Conservation (phyloP, 2,888 invertebrate genomes). For the Ectropis crepuscularia region DNA sequence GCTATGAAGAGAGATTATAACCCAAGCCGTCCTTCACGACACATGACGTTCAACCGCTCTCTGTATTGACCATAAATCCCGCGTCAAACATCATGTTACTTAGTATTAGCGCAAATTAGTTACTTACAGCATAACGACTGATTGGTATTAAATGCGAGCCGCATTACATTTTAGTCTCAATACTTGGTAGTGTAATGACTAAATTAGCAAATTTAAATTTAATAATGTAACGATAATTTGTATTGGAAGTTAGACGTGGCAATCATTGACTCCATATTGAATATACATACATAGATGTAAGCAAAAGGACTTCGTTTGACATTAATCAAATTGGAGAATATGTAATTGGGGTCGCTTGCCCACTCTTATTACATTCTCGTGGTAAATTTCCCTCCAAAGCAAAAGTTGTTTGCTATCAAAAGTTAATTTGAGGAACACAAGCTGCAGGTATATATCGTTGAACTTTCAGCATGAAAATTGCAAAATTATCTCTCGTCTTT, state of each 20-base stretch:
- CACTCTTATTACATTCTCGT: conserved; percentile 45
- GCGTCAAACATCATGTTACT: conserved; percentile 24
- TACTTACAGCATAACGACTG: background rate
- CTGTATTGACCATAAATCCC: conserved; percentile 41
- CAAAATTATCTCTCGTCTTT: conserved; percentile 82
- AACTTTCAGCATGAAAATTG: conserved; percentile 77
- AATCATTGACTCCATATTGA: background rate
- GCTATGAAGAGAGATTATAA: conserved; percentile 60
- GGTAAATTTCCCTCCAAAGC: conserved; percentile 58
- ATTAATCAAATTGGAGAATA: conserved; percentile 61
- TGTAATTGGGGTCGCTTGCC: conserved; percentile 54
- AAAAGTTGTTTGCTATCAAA: conserved; percentile 69
- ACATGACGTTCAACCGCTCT: conserved; percentile 53
- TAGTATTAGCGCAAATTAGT: conserved; percentile 13
- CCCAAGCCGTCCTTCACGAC: conserved; percentile 55
- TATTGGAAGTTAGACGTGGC: background rate
- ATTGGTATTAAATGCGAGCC: too few relatives aligned
- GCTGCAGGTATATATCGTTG: conserved; percentile 69
- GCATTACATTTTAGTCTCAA: too few relatives aligned
- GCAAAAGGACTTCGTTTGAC: conserved; percentile 53
- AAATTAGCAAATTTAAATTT: too few relatives aligned
- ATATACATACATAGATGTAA: conserved; percentile 4
- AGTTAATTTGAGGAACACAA: conserved; percentile 76
- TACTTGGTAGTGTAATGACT: too few relatives aligned
- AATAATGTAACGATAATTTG: background rate